A percentile compares a stretch with the other conserved stretches of the same genome.
Conservation (phyloP, 2,888 invertebrate species). For the Psylliodes chrysocephalus region DNA sequence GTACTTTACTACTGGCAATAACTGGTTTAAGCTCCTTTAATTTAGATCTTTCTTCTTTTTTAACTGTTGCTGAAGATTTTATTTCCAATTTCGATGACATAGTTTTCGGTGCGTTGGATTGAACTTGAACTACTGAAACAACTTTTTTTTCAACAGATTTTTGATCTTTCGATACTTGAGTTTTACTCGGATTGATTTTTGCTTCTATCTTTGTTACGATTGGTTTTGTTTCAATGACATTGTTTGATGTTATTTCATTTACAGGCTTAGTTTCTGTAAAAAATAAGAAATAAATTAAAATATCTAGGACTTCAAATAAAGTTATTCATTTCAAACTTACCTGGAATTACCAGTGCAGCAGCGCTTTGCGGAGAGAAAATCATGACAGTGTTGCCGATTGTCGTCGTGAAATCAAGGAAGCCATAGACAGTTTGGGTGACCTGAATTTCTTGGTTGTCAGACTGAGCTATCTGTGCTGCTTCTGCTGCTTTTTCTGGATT, state of each 20-base stretch:
- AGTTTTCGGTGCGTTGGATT: conserved; percentile 46
- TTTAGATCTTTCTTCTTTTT: conserved; percentile 54
- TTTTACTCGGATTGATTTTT: conserved; percentile 64
- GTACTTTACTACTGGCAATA: conserved; percentile 46
- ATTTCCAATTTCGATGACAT: conserved; percentile 69
- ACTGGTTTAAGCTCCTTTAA: conserved; percentile 61
- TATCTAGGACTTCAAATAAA: conserved; percentile 10
- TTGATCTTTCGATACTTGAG: conserved; percentile 61
- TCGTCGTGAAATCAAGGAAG: conserved; percentile 92
- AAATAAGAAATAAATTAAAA: background rate
- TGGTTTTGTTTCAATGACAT: conserved; percentile 60
- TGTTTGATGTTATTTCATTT: conserved; percentile 53
- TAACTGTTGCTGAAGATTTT: conserved; percentile 66
- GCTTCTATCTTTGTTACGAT: conserved; percentile 28
- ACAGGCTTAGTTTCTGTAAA: conserved; percentile 44
- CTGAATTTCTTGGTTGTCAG: conserved; percentile 61
- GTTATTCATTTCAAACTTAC: conserved; percentile 3
- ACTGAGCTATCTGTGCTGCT: conserved; percentile 41
- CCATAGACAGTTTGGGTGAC: conserved; percentile 93
- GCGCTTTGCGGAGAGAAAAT: conserved; percentile 91
- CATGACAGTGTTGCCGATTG: conserved; percentile 94
- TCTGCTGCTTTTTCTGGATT: conserved; percentile 49
- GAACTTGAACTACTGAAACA: conserved; percentile 56
- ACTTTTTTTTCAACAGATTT: conserved; percentile 64
- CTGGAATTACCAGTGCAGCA: conserved; percentile 68